Evolutionary conservation across 2,888 invertebrate genomes (phyloP), one percentile per base, ranked within the genome.

Genomic region (Diogma glabrata): DNA sequence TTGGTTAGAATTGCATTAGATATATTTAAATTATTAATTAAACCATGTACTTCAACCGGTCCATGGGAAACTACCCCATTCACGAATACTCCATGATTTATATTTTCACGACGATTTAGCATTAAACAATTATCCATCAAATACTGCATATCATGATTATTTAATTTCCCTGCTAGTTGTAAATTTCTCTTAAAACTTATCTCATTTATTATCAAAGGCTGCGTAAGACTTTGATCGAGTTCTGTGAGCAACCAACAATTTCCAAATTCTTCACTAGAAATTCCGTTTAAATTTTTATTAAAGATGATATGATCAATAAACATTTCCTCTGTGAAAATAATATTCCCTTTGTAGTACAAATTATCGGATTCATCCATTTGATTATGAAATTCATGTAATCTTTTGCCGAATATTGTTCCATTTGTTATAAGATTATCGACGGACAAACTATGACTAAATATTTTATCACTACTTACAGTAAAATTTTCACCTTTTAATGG

Each of bases 91-190:
- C 67, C 69, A 12, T 64, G 60, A 33, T 63, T 54, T 26, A 78
- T 63, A 4, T 62, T 62, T 63, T 77, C 77, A 52, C 70, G 59
- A 22, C 62, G 64, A 26, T 72, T 68, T 54, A 71, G 72, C 59
- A 75, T 74, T 51, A 77, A 69, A 48, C 75, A 73, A 48, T 71
- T 72, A 26, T 66, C 57, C 8, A 69, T 58, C 24, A 78, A 60
- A 48, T 72, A 63, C 1, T 67, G 60, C 17, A 78, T 57, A 28
- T 69, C 62, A 14, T 72, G 64, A 9, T 69, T 71, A 58, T 73
- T 73, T 3, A 77, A 54, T 14, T 58, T 63, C n/a, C 67, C 67
- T 2, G 47, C 47, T 1, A 69, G 51, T 26, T 53, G 43, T 6
- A 67, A 19, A 28, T 64, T 61, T 1, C 57, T 47, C 4, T 53